Base-by-base conservation (phyloP, 1,140 invertebrate genomes). In the Drosophila orena region DNA sequence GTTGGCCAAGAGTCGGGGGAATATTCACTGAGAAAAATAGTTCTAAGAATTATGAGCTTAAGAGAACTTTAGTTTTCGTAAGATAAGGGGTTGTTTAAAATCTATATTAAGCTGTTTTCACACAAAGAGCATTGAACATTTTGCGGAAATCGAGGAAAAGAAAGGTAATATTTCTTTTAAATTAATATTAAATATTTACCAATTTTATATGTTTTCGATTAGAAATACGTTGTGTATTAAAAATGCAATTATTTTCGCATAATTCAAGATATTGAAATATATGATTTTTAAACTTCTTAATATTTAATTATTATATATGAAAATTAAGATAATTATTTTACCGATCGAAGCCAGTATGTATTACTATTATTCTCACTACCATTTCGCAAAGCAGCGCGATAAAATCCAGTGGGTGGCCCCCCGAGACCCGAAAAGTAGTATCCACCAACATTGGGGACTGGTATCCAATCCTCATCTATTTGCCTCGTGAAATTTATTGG, bases 401-500 rank as follows among this genome's bases (percentile, higher is more conserved):
- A 20, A 10, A 35, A 27, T 66, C 38, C 38, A 46, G 37, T 65
- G 64, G 64, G 64, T 15, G 37, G 46, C 12, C 24, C 24, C 24
- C 24, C 22, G 44, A 43, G 24, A 20, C 43, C 61, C 40, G 24
- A 14, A 70, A 46, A 40, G 62, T 68, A 70, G 66, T 70, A 69
- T 50, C 64, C 64, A 34, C 15, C 54, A 38, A 11, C 17, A 15
- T 24, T 40, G 27, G 61, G 35, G 40, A 42, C 30, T 35, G 35
- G 24, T 34, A 77, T 80, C 61, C 68, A 62, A 59, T 53, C 57
- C 60, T 85, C 74, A 68, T 81, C 81, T 86, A 78, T 85, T 85
- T 85, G 78, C 80, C 79, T 71, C 58, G 65, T 90, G 84, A 83
- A 90, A 90, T 89, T 89, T 89, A 89, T 89, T 89, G 84, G 84